Conservation (phyloP, 2,888 invertebrate species). For the Ichneumoninae sp. region DNA sequence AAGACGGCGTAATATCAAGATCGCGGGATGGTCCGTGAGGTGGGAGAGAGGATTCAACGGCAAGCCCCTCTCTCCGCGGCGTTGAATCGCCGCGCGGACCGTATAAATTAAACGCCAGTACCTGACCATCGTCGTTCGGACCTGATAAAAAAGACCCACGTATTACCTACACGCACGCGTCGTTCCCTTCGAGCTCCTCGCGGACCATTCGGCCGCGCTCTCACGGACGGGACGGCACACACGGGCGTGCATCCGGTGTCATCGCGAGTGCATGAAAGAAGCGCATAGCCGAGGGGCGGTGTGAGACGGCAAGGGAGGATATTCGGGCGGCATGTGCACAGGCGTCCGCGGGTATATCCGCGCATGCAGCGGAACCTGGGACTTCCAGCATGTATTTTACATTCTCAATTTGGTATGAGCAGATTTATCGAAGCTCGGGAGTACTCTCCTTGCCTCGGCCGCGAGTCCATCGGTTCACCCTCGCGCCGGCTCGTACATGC, state of each 20-base stretch:
- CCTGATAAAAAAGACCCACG: slow-evolving; percentile 77
- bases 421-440: slow-evolving; percentile 79
- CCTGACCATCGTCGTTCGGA: slow-evolving; percentile 78
- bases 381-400: slow-evolving; percentile 79
- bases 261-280: slow-evolving; percentile 66
- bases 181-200: slow-evolving; percentile 43
- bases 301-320: slow-evolving; percentile 52
- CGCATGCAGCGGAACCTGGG: slow-evolving; percentile 45
- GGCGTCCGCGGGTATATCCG: slow-evolving; percentile 69
- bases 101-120: slow-evolving; percentile 77
- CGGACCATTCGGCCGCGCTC: slow-evolving; percentile 28
- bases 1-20: slow-evolving; percentile 73
- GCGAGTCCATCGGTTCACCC: slow-evolving; percentile 38
- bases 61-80: slow-evolving; percentile 49
- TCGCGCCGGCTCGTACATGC: slow-evolving; percentile 46
- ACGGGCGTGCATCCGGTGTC: slow-evolving; percentile 54
- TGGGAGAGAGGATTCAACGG: slow-evolving; percentile 26
- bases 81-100: slow-evolving; percentile 71
- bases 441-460: slow-evolving; percentile 49
- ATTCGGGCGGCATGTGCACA: slow-evolving; percentile 67
- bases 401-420: slow-evolving; percentile 82
- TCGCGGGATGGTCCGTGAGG: slow-evolving; percentile 41
- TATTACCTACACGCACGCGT: slow-evolving; percentile 34
- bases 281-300: slow-evolving; percentile 2
- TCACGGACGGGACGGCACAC: slow-evolving; percentile 19